Base-by-base conservation (phyloP, 2,888 invertebrate species). In the Diarsia rubi region DNA sequence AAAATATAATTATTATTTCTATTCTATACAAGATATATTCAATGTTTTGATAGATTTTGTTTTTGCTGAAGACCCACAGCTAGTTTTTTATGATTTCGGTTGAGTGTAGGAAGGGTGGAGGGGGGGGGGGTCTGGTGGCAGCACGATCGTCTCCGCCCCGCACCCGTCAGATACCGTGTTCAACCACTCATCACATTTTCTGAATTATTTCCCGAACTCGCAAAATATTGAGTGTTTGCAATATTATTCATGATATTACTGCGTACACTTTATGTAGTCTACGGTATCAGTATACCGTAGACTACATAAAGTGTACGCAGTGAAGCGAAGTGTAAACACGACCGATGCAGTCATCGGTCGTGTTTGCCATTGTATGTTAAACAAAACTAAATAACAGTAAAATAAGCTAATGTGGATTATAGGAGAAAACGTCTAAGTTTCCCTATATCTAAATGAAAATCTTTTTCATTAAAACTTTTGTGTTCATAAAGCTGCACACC, bases 91-190 rank as follows among this genome's bases (percentile, higher is more conserved):
- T 91, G 89, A 87, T 91, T 88, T 75, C 75, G 86, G 85, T 84
- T 74, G 88, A 88, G 88, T 82, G 85, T 24, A 52, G 27, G 45
- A 12, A 19, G 9, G 24, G 24, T n/a, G 71, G 84, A 42, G 37
- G 45, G 12, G n/a, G 9, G 27, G 24, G 71, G 84, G 86, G 81
- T 14, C 42, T 83, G 91, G 93, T 75, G 93, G 93, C 90, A 89
- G 93, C 92, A 78, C 93, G 87, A 85, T 77, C 88, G 90, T 93
- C 94, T 87, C 94, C 93, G 90, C 93, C 93, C 91, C 80, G 71
- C 83, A 82, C 88, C 87, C 85, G 78, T 80, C 75, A 65, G 72
- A 86, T 92, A 87, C 91, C 93, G 91, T 91, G 91, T 90, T 91
- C 91, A 89, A 92, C 90, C 90, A 90, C 88, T 91, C 86, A n/a